Percentiles rank a stretch among this genome's conserved stretches.
phyloP scores from a whole-genome alignment of 1,140 invertebrate genomes.

The Rhysida immarginata region DNA sequence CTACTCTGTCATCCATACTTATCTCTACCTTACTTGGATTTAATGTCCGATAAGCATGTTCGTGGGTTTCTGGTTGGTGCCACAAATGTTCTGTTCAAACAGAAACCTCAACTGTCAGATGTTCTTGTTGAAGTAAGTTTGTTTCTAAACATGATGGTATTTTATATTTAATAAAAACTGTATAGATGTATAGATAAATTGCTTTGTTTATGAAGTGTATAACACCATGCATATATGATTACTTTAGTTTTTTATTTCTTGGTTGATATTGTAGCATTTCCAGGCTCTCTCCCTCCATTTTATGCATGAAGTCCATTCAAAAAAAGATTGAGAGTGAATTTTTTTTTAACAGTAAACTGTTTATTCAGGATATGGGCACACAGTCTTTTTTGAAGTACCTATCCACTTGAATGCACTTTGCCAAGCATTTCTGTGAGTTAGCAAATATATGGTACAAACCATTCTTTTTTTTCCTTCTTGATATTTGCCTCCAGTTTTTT shows the following conservation, averaged over 20 bases:
- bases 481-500: too few species aligned
- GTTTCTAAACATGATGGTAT: slow-evolving; percentile 5
- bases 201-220: neutral
- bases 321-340: too few species aligned
- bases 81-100: slow-evolving; percentile 93
- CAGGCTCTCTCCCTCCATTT: neutral
- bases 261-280: neutral
- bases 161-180: neutral
- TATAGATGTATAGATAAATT: neutral
- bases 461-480: too few species aligned
- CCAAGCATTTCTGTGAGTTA: too few species aligned
- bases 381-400: too few species aligned
- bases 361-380: too few species aligned
- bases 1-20: slow-evolving; percentile 91
- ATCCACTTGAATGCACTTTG: too few species aligned
- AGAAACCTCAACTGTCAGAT: slow-evolving; percentile 83
- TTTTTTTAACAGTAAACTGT: too few species aligned
- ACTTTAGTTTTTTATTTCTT: slow-evolving; percentile 7
- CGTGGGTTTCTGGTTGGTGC: slow-evolving; percentile 88
- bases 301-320: too few species aligned
- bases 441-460: too few species aligned
- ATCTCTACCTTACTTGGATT: slow-evolving; percentile 85
- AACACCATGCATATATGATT: too few species aligned
- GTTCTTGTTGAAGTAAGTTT: slow-evolving; percentile 66
- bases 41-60: slow-evolving; percentile 72